phyloP scores from a whole-genome alignment of 1,140 invertebrate genomes.

The Drosophila sp. region DNA sequence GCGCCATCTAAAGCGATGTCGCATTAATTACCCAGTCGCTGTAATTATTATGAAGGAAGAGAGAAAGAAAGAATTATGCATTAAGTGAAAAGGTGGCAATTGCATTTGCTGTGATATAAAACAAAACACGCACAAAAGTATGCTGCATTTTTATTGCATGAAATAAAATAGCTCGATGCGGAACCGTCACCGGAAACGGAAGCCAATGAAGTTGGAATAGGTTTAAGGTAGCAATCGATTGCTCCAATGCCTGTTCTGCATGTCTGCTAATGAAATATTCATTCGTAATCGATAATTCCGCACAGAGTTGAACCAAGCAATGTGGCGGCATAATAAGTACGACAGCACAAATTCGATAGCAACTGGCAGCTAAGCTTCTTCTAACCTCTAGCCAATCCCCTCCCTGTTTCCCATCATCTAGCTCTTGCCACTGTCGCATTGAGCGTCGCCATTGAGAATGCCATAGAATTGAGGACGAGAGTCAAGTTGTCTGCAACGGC shows the following conservation, averaged over 20 bases:
- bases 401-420: conserved; percentile 12
- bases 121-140: conserved; percentile 44
- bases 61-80: conserved; percentile 26
- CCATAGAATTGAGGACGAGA: conserved; percentile 63
- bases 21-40: conserved; percentile 42
- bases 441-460: conserved; percentile 56
- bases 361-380: conserved; percentile 16
- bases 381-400: conserved; percentile 15
- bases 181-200: conserved; percentile 57
- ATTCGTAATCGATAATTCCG: conserved; percentile 82
- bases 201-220: conserved; percentile 44
- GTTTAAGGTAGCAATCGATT: conserved; percentile 33
- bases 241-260: conserved; percentile 17
- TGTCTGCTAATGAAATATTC: conserved; percentile 77
- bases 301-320: conserved; percentile 41
- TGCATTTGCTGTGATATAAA: conserved; percentile 20
- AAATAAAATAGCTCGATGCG: conserved; percentile 46
- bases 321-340: conserved; percentile 75
- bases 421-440: conserved; percentile 52
- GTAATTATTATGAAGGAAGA: conserved; percentile 31
- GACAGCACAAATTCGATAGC: conserved; percentile 16
- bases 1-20: conserved; percentile 5
- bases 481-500: conserved; percentile 66
- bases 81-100: conserved; percentile 28
- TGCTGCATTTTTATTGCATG: conserved; percentile 75